Evolutionary conservation across 2,113 vertebrate genomes (phyloP), one percentile per base, ranked within the genome.

Genomic region (Andinoacara biseriatus): DNA sequence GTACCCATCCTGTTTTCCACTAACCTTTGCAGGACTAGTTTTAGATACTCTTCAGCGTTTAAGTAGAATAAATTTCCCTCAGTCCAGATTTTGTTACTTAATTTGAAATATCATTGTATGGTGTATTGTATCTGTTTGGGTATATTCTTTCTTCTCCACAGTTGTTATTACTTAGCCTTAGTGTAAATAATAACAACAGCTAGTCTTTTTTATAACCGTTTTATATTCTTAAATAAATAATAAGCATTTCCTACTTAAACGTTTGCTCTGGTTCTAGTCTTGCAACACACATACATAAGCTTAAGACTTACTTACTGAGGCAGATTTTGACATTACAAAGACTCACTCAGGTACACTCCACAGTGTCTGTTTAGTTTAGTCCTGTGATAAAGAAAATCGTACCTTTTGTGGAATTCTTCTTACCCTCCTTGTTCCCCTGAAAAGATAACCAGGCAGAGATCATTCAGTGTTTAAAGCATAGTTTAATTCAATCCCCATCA

Each of bases 401-500:
- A 96, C 96, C 96, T 96, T 96, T 96, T 9, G 87, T 86, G 13
- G 87, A 93, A 29, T 0, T 84, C 74, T 92, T 95, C 75, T 94
- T 94, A 20, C 87, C 40, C 3, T 95, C 94, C 54, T 91, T 94
- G 60, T 92, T 92, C 7, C 92, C 92, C 96, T 96, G 78, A 74
- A 77, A 80, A 75, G 5, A 82, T 10, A 81, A 83, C 11, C 4
- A 26, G 8, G 35, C 7, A 20, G 6, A 43, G 1, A 77, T 52
- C 10, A 81, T 3, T 74, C 3, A 26, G 9, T 20, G 17, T 33
- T 81, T 43, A 24, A 81, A 76, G 24, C 22, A 6, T 4, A 46
- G 31, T 78, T 67, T 60, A 18, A 61, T 58, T 43, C 8, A 33
- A 31, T 65, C 20, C 15, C 9, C 6, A 18, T 63, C 11, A 26